Evolutionary conservation across 1,140 invertebrate species (phyloP).

Genomic region (Apis dorsata): DNA sequence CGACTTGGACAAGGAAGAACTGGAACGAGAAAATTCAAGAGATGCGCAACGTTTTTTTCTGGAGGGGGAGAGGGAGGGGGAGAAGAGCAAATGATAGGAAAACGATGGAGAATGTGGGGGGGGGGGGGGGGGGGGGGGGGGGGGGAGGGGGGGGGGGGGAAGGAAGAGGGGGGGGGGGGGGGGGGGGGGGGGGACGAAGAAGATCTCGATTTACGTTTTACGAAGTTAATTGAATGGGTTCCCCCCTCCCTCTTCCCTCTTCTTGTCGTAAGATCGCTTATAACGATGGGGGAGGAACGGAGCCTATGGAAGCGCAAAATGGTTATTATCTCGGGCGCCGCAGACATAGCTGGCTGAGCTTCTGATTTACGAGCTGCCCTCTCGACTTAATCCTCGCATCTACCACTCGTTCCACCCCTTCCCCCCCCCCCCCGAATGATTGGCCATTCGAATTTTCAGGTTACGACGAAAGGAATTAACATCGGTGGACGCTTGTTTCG

Average conservation of each 20-base stretch:
- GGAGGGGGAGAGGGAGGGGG: background rate
- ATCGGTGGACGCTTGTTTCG: slow-evolving; percentile 10
- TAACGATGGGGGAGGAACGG: slow-evolving; percentile 63
- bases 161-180: background rate
- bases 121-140: slow-evolving; percentile 7
- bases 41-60: too few species aligned
- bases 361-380: slow-evolving; percentile 73
- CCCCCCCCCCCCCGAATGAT: slow-evolving; percentile 17
- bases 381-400: slow-evolving; percentile 72
- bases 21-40: background rate
- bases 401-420: slow-evolving; percentile 63
- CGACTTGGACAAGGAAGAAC: background rate
- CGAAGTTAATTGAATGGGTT: slow-evolving; percentile 68
- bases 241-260: slow-evolving; percentile 35
- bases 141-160: background rate
- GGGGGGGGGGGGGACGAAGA: background rate
- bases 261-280: slow-evolving; percentile 64
- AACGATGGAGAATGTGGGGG: slow-evolving; percentile 1
- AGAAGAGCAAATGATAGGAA: background rate
- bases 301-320: slow-evolving; percentile 75
- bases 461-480: slow-evolving; percentile 33
- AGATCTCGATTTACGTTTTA: slow-evolving; percentile 67
- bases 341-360: slow-evolving; percentile 71
- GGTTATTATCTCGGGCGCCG: slow-evolving; percentile 73
- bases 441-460: slow-evolving; percentile 37